Evolutionary conservation across 2,797 vertebrate species (phyloP), one percentile per base, ranked within the genome.

Genomic region (Mormyrops boulengeri): DNA sequence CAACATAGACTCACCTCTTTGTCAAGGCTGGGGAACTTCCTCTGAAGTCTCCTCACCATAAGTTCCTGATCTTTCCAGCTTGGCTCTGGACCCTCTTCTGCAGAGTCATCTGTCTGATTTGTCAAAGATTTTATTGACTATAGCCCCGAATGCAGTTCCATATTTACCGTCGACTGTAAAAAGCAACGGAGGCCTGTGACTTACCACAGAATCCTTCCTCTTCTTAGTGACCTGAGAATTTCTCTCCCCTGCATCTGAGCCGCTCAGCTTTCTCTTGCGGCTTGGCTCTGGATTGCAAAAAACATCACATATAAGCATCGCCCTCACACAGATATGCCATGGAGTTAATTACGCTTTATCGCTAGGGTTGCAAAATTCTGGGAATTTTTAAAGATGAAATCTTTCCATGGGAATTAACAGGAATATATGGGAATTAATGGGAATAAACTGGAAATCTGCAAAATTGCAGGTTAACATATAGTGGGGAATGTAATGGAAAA

Each of bases 11-110:
- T 96, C 91, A 97, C 97, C 94, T 97, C 95, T 90, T 96, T 96
- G 92, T 96, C 95, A 91, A 97, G 89, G 90, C 92, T 92, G 47
- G 96, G 97, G 91, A 97, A 97, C 89, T 93, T 94, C 88, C 93
- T 94, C 90, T 97, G 96, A 44, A 98, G 94, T 91, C 94, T 97
- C 92, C 93, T 93, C 53, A 97, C 95, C 93, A 97, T 95, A 89
- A 92, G 92, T 92, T 97, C 97, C 92, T 96, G 96, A 53, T 94
- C 95, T 92, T 96, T 95, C 96, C 95, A 96, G 53, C 94, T 93
- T 87, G 92, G 94, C 91, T 93, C 94, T 57, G 95, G 94, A 17
- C 93, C 94, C 90, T 94, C 92, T 41, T 95, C 94, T 60, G 92
- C 94, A 85, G 94, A 93, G 41, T 95, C 93, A 89, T 94, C 94